phyloP scores from a whole-genome alignment of 2,113 vertebrate species.

The Aleadryas rufinucha region DNA sequence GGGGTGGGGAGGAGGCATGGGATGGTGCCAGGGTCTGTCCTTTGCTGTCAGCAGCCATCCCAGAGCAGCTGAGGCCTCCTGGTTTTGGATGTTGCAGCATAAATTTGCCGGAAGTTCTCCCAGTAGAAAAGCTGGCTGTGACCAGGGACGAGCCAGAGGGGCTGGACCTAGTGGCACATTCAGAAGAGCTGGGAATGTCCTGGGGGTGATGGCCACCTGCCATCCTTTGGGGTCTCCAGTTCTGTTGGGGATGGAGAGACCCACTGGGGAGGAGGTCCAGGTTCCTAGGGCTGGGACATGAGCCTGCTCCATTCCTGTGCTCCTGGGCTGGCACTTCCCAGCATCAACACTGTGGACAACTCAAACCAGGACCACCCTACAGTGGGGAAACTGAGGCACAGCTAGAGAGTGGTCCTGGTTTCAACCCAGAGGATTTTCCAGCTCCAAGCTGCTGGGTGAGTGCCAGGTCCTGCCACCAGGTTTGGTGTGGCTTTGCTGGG shows the following conservation, averaged over 20 bases:
- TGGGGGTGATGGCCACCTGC: rapidly evolving
- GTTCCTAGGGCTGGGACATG: rapidly evolving
- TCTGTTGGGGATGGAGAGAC: not conserved
- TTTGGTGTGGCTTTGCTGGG: not conserved
- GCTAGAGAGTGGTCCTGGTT: not conserved
- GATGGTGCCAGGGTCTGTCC: not conserved
- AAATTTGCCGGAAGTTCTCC: not conserved
- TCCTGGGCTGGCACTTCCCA: not conserved
- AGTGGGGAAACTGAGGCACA: not conserved
- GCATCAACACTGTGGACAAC: not conserved
- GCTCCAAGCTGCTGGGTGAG: not conserved
- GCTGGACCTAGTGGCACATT: too few relatives aligned
- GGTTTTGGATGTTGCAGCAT: rapidly evolving
- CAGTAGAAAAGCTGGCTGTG: not conserved
- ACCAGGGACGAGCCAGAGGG: not conserved
- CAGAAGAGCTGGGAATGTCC: not conserved
- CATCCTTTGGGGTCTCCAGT: not conserved
- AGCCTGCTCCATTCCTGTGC: rapidly evolving
- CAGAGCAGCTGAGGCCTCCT: not conserved
- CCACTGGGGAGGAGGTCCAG: rapidly evolving
- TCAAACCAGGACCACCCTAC: rapidly evolving
- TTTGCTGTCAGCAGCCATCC: not conserved
- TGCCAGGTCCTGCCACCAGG: not conserved
- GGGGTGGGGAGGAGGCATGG: not conserved
- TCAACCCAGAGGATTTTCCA: not conserved